A percentile compares a stretch with the other conserved stretches of the same genome.
phyloP scores from a whole-genome alignment of 2,888 invertebrate species.

The Melanostoma scalare region DNA sequence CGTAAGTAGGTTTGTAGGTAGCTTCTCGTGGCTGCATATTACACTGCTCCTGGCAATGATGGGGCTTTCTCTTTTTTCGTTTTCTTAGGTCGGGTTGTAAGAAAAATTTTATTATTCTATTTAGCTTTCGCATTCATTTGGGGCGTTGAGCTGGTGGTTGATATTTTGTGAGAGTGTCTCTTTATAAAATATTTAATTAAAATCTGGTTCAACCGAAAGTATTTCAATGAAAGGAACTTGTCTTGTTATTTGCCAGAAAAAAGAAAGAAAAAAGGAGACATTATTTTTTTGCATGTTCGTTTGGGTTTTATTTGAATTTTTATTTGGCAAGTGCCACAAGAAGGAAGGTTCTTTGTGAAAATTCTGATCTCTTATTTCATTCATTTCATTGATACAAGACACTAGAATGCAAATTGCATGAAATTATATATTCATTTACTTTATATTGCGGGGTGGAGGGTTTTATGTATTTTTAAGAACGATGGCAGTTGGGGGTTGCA shows the following conservation, averaged over 20 bases:
- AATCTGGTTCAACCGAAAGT: conserved; percentile 65
- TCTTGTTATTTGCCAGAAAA: conserved; percentile 53
- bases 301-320: conserved; percentile 38
- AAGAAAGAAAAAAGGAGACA: conserved; percentile 8
- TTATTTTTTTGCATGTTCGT: conserved; percentile 20
- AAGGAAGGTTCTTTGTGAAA: conserved; percentile 1
- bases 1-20: conserved; percentile 21
- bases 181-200: conserved; percentile 64
- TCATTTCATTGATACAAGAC: conserved; percentile 49
- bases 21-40: background rate
- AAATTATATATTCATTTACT: conserved; percentile 5
- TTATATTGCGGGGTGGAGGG: background rate
- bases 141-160: background rate
- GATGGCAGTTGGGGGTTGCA: conserved; percentile 3
- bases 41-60: conserved; percentile 20
- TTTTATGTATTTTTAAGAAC: conserved; percentile 11
- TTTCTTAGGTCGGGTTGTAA: conserved; percentile 9
- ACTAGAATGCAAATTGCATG: conserved; percentile 20
- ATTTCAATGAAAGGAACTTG: conserved; percentile 60
- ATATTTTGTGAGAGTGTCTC: conserved; percentile 22
- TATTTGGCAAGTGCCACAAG: conserved; percentile 43
- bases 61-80: background rate
- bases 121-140: conserved; percentile 17
- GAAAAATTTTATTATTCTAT: conserved; percentile 36
- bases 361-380: background rate